These are phyloP conservation scores for Amphibalanus amphitrite DNA, from an alignment of 1,140 invertebrate genomes.

Conservation along the genomic window DNA sequence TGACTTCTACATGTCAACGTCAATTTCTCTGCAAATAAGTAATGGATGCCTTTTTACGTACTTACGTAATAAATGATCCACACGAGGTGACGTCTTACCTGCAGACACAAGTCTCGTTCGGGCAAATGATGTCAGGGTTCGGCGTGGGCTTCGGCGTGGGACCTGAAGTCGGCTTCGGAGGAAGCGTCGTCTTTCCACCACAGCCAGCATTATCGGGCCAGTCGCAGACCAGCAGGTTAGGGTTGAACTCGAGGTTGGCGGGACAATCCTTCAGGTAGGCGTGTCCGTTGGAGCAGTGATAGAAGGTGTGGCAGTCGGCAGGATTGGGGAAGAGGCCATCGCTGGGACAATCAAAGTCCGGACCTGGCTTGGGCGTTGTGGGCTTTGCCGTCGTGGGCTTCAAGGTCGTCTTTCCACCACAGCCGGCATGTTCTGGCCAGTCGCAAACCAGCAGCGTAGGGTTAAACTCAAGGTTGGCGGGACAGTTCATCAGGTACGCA, in stretches of 20 bases:
- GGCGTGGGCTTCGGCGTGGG: not conserved
- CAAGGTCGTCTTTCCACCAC: not conserved
- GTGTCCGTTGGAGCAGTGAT: conserved; percentile 11
- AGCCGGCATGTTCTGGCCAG: conserved; percentile 18
- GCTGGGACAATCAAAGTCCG: conserved; percentile 7
- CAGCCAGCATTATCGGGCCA: conserved; percentile 18
- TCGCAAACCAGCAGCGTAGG: conserved; percentile 30
- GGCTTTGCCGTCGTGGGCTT: not conserved
- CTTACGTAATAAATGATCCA: too few species aligned
- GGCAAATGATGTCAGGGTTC: not conserved
- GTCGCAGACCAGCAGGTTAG: conserved; percentile 31
- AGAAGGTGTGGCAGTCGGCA: conserved; percentile 9
- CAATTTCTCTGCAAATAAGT: too few species aligned
- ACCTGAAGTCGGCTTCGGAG: not conserved
- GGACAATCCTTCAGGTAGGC: conserved; percentile 16
- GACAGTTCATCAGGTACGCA: conserved; percentile 8
- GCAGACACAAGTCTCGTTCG: not conserved
- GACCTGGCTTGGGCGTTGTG: not conserved
- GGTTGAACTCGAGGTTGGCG: conserved; percentile 16
- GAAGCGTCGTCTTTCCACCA: not conserved
- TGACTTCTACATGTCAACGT: too few species aligned
- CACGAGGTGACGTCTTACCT: not conserved
- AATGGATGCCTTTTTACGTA: too few species aligned
- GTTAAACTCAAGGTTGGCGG: not conserved
- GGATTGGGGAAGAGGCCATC: conserved; percentile 13